phyloP scores from a whole-genome alignment of 2,797 vertebrate species.

The Urosaurus nigricauda region DNA sequence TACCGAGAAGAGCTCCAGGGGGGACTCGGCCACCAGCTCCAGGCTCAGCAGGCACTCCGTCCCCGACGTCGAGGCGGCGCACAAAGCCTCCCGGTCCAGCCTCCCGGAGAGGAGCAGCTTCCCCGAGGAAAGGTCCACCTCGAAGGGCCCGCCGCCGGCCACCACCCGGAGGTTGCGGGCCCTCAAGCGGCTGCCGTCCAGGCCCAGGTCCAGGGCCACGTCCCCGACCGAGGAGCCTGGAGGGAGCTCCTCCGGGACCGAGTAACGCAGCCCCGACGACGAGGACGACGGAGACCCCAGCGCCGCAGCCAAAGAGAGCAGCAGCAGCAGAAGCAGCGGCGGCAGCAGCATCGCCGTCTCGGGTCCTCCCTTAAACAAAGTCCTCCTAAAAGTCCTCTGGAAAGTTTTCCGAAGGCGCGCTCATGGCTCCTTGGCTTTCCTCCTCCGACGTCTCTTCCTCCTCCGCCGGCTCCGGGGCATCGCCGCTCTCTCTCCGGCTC shows the following conservation, averaged over 20 bases:
- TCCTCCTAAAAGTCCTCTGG: no score
- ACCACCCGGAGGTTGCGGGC: conserved; percentile 82
- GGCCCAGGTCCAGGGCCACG: conserved; percentile 84
- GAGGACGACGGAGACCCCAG: conserved; percentile 73
- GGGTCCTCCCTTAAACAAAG: no score
- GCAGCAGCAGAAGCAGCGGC: conserved; percentile 73
- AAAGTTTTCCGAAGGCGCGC: no score
- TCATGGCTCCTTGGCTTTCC: no score
- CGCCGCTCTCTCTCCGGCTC: no score
- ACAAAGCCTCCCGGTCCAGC: conserved; percentile 88
- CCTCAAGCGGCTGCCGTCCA: conserved; percentile 79
- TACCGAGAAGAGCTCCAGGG: conserved; percentile 85
- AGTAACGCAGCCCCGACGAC: conserved; percentile 81
- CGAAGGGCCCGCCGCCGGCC: conserved; percentile 81
- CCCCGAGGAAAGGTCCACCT: conserved; percentile 85
- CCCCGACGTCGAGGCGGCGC: conserved; percentile 75
- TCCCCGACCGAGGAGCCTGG: conserved; percentile 85
- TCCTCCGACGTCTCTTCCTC: no score
- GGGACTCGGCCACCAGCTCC: conserved; percentile 87
- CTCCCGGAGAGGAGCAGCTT: conserved; percentile 85
- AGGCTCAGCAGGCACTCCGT: conserved; percentile 85
- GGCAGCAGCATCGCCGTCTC: conserved; percentile 46
- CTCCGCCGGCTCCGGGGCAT: no score
- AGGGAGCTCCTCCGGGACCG: conserved; percentile 87
- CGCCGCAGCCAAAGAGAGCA: conserved; percentile 71